phyloP scores from a whole-genome alignment of 1,140 invertebrate genomes.

The Mactra quadrangularis region DNA sequence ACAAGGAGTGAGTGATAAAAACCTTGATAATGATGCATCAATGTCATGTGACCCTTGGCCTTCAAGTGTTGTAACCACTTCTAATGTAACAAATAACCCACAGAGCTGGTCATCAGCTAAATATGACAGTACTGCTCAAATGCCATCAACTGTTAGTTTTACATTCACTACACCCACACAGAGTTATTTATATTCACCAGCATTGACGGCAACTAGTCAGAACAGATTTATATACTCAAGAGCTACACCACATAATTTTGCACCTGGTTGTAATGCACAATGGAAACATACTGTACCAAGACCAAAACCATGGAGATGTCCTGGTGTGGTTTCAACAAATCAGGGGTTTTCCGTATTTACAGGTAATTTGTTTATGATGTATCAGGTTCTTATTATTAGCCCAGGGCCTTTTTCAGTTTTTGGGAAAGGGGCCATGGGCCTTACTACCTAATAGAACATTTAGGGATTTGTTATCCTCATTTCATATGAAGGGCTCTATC shows the following conservation, averaged over 20 bases:
- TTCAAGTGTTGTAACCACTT: too few species aligned
- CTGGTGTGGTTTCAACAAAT: not conserved
- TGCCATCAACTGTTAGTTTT: not conserved
- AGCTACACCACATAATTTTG: conserved; percentile 10
- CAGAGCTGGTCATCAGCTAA: too few species aligned
- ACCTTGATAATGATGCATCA: too few species aligned
- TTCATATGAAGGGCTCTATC: too few species aligned
- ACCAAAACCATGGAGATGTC: not conserved
- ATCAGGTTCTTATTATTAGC: too few species aligned
- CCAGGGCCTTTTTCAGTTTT: too few species aligned
- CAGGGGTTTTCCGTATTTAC: conserved; percentile 17
- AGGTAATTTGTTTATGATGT: conserved; percentile 20
- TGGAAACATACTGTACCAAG: conserved; percentile 18
- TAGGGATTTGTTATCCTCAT: too few species aligned
- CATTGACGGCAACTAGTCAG: conserved; percentile 10
- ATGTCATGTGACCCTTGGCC: too few species aligned
- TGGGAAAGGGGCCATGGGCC: too few species aligned
- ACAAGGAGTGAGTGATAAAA: too few species aligned
- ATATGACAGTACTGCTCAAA: not conserved
- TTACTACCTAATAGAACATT: too few species aligned
- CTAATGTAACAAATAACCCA: too few species aligned
- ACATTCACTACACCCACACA: conserved; percentile 36
- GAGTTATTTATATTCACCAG: conserved; percentile 21
- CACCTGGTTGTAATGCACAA: conserved; percentile 20
- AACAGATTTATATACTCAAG: conserved; percentile 1